Evolutionary conservation across 2,113 vertebrate species (phyloP), one percentile per base, ranked within the genome.

Genomic region (Chloropsis cyanopogon): DNA sequence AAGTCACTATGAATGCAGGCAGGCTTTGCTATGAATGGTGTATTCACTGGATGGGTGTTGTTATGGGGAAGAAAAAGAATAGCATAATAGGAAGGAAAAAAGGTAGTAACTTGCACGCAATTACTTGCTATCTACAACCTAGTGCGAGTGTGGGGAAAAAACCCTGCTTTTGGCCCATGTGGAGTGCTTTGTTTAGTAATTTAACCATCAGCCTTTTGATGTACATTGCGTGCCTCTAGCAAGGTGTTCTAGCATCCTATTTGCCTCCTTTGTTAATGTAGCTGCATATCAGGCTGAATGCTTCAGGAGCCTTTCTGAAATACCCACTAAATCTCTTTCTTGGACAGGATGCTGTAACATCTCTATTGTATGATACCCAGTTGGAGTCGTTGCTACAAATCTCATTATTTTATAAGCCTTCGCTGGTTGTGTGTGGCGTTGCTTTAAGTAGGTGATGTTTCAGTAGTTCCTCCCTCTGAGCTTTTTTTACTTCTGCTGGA

Each of bases 291-390:
- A 65, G 50, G 42, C 15, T 73, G 84, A 91, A 95, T 82, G 81
- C 73, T 95, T 95, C 84, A 80, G 66, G 70, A 95, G 20, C 21
- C 29, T 86, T 81, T 92, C 93, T 95, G 95, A 93, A 97, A 92
- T 90, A 92, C 86, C 78, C 73, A 16, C 60, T 92, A 54, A 83
- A 70, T 86, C 94, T 96, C 86, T 65, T 89, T 37, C 69, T 71
- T 68, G 53, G 70, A 50, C 59, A 90, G 24, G 52, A 87, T 94
- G 79, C 81, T 93, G 12, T 78, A 93, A 90, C 71, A 79, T 76
- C 85, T 96, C 68, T 93, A 95, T 81, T 85, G 82, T 90, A 68
- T 90, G 95, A 91, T 92, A 68, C 54, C 69, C 26, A 17, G 54
- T 83, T 68, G 69, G 95, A 90, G n/a, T 66, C 11, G 2, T 78